Evolutionary conservation across 2,888 invertebrate genomes (phyloP).

Genomic region (Endomychus coccineus): DNA sequence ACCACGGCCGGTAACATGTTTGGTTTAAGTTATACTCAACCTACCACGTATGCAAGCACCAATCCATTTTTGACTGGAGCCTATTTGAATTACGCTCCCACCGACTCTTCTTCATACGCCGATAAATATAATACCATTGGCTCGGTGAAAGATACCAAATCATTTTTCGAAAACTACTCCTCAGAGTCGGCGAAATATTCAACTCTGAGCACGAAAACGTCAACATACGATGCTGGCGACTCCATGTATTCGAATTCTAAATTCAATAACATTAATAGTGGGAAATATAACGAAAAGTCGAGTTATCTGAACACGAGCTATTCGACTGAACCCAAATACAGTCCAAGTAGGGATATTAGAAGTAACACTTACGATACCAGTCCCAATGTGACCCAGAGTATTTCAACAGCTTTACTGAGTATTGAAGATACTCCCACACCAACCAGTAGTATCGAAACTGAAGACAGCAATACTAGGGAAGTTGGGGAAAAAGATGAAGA

Average conservation of each 20-base stretch:
- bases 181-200: conserved; percentile 31
- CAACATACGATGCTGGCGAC: conserved; percentile 28
- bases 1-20: conserved; percentile 35
- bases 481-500: conserved; percentile 51
- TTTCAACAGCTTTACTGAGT: conserved; percentile 29
- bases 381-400: conserved; percentile 30
- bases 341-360: conserved; percentile 25
- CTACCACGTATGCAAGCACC: conserved; percentile 46
- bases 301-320: conserved; percentile 35
- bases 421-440: conserved; percentile 50
- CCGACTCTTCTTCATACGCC: conserved; percentile 26
- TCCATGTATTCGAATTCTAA: conserved; percentile 29
- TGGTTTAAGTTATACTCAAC: conserved; percentile 30
- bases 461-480: conserved; percentile 49
- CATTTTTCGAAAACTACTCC: conserved; percentile 36
- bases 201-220: conserved; percentile 28
- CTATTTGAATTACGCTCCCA: conserved; percentile 40
- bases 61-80: conserved; percentile 54
- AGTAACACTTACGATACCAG: conserved; percentile 31
- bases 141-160: conserved; percentile 32
- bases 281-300: conserved; percentile 34
- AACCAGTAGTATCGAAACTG: conserved; percentile 53
- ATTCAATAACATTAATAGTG: conserved; percentile 31
- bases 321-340: conserved; percentile 33
- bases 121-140: conserved; percentile 42